phyloP scores from a whole-genome alignment of 2,888 invertebrate species.

The Ptilodon capucinus region DNA sequence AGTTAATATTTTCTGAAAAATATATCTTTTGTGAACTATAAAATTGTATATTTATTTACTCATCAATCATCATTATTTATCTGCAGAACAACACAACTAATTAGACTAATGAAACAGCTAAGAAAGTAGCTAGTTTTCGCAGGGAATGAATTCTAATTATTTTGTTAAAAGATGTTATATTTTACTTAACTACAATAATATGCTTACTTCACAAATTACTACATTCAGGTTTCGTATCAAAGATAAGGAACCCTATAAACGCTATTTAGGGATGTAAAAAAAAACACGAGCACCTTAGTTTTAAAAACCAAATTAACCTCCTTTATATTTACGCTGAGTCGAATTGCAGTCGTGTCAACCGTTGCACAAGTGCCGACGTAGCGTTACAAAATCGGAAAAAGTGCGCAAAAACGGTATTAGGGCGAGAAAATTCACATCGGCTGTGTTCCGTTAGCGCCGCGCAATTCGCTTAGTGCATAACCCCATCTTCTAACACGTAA shows the following conservation, averaged over 20 bases:
- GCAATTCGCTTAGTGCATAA: slow-evolving; percentile 70
- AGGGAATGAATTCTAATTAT: too few relatives aligned
- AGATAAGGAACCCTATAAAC: too few relatives aligned
- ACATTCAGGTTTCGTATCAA: too few relatives aligned
- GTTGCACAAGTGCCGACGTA: slow-evolving; percentile 63
- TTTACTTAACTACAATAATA: too few relatives aligned
- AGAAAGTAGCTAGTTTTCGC: too few relatives aligned
- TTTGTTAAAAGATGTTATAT: too few relatives aligned
- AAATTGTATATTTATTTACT: too few relatives aligned
- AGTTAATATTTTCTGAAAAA: slow-evolving; percentile 32
- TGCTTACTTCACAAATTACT: too few relatives aligned
- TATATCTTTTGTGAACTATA: slow-evolving; percentile 19
- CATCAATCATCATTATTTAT: not conserved
- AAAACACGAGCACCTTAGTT: not conserved
- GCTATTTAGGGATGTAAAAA: too few relatives aligned
- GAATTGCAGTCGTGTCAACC: slow-evolving; percentile 45
- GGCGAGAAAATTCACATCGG: slow-evolving; percentile 81
- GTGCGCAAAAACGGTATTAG: slow-evolving; percentile 72
- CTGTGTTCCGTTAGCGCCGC: slow-evolving; percentile 66
- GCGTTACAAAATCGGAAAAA: slow-evolving; percentile 69
- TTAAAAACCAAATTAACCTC: slow-evolving; percentile 18
- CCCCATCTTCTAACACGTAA: slow-evolving; percentile 79
- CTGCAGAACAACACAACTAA: too few relatives aligned
- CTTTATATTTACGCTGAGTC: slow-evolving; percentile 29
- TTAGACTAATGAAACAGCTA: too few relatives aligned